Evolutionary conservation across 2,113 vertebrate genomes (phyloP).

Genomic region (Erythrocebus patas): DNA sequence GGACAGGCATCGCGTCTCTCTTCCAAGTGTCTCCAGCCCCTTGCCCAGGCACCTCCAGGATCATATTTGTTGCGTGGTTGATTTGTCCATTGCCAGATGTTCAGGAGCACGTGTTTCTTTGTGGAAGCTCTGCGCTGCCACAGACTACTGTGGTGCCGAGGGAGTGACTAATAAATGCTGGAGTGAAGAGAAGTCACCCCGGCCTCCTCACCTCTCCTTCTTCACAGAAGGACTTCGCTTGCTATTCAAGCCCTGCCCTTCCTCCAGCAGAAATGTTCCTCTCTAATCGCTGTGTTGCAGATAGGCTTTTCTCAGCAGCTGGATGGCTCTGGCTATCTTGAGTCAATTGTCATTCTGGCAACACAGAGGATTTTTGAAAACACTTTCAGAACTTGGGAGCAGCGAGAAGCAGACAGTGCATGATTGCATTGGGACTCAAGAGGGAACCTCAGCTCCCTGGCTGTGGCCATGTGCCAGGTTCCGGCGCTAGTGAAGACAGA

Average conservation of each 20-base stretch:
- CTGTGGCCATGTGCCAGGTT: constrained; percentile 71
- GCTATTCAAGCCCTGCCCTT: not conserved
- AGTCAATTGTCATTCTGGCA: constrained; percentile 76
- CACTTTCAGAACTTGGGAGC: constrained; percentile 67
- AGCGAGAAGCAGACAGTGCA: constrained; percentile 75
- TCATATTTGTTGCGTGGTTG: not conserved
- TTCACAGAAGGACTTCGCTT: not conserved
- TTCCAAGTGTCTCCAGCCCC: too few species aligned
- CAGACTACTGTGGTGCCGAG: not conserved
- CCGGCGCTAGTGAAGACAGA: constrained; percentile 58
- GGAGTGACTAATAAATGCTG: not conserved
- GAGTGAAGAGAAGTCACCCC: not conserved
- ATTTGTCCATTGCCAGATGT: not conserved
- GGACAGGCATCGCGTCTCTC: not conserved
- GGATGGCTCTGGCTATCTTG: constrained; percentile 64
- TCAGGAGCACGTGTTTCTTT: not conserved
- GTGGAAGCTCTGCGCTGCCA: accelerated
- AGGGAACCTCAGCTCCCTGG: constrained; percentile 72
- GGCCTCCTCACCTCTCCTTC: not conserved
- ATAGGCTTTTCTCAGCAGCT: constrained; percentile 44
- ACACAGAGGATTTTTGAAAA: constrained; percentile 75
- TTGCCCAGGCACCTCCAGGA: not conserved
- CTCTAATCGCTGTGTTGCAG: not conserved
- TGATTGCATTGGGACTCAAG: constrained; percentile 80
- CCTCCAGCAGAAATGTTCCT: not conserved